These are phyloP conservation scores for Onychomys torridus DNA, from an alignment of 2,797 vertebrate genomes.

Conservation along the genomic window DNA sequence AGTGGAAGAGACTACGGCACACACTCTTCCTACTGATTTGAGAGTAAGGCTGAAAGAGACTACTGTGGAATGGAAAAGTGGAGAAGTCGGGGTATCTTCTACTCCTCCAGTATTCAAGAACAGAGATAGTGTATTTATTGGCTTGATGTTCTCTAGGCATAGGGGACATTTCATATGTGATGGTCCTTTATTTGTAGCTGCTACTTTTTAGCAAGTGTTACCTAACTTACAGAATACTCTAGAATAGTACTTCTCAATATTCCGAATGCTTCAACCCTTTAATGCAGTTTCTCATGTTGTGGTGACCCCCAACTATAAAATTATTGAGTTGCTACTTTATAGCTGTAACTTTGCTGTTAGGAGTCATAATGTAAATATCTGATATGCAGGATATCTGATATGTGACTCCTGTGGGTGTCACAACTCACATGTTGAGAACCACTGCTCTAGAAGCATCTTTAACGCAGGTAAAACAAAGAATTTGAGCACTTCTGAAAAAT, in stretches of 20 bases:
- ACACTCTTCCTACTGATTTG: not conserved
- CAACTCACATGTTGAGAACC: not conserved
- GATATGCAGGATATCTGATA: not conserved
- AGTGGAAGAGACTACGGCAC: not conserved
- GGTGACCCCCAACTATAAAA: not conserved
- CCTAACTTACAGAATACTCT: not conserved
- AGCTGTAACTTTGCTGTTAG: not conserved
- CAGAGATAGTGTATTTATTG: slow-evolving; percentile 30
- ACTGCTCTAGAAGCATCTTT: not conserved
- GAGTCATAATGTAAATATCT: not conserved
- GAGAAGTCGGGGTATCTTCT: not conserved
- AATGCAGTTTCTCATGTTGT: not conserved
- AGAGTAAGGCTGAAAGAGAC: not conserved
- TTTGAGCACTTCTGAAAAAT: slow-evolving; percentile 59
- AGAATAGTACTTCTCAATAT: not conserved
- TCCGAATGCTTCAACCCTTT: not conserved
- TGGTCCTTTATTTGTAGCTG: slow-evolving; percentile 49
- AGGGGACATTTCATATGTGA: not conserved
- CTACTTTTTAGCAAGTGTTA: not conserved
- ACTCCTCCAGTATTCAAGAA: not conserved
- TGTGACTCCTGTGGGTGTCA: not conserved
- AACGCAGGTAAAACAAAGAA: slow-evolving; percentile 23
- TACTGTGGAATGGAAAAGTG: slow-evolving; percentile 11
- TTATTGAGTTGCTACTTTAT: not conserved
- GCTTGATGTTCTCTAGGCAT: not conserved